phyloP scores from a whole-genome alignment of 2,113 vertebrate genomes.

The Seriola rivoliana region DNA sequence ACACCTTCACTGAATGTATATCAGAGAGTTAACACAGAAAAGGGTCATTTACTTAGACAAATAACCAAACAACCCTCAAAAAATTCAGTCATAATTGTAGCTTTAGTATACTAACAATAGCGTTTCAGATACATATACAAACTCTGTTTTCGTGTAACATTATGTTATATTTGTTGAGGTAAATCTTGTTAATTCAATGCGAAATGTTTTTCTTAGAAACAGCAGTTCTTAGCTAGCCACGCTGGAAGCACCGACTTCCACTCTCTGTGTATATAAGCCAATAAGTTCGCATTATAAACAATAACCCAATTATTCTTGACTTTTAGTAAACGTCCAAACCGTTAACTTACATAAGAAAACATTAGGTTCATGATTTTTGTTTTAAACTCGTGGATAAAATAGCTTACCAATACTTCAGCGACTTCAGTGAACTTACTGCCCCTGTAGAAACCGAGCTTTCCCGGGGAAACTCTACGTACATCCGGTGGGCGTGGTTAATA shows the following conservation, averaged over 20 bases:
- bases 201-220: neutral
- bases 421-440: accelerated
- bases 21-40: neutral
- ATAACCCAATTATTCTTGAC: accelerated
- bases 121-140: neutral
- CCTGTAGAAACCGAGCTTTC: conserved; percentile 45
- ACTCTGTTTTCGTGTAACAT: accelerated
- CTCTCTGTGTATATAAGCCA: neutral
- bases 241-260: neutral
- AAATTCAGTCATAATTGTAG: neutral
- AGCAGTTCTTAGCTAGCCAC: neutral
- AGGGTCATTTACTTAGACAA: neutral
- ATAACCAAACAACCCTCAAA: neutral
- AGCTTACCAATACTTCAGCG: conserved; percentile 12
- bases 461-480: conserved; percentile 49
- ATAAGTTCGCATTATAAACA: neutral
- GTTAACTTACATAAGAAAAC: accelerated
- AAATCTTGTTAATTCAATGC: neutral
- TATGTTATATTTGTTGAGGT: neutral
- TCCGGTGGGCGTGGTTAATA: conserved; percentile 66
- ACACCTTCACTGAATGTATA: neutral
- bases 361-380: accelerated
- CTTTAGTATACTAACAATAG: neutral
- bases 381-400: neutral
- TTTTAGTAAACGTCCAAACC: accelerated